phyloP scores from a whole-genome alignment of 2,797 vertebrate species.

The Tolypeutes matacus region DNA sequence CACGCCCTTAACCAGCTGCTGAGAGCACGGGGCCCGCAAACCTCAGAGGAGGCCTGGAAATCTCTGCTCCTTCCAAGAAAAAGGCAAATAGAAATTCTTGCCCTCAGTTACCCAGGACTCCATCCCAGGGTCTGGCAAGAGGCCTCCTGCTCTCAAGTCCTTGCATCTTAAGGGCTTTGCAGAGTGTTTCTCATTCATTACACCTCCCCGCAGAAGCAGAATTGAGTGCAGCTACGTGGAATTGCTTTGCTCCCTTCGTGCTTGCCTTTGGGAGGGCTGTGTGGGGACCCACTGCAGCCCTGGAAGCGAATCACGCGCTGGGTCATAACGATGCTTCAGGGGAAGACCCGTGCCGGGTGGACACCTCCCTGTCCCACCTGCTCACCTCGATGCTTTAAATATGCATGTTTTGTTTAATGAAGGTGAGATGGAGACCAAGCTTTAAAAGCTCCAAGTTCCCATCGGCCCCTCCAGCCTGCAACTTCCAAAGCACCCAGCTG shows the following conservation, averaged over 20 bases:
- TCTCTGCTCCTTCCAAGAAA: neutral
- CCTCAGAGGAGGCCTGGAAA: neutral
- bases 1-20: neutral
- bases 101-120: neutral
- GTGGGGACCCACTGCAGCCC: fast-evolving
- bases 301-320: neutral
- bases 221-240: neutral
- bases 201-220: neutral
- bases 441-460: neutral
- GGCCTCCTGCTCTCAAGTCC: neutral
- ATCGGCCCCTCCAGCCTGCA: neutral
- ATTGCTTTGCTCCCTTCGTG: neutral
- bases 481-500: neutral
- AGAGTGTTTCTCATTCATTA: neutral
- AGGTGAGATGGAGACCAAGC: neutral
- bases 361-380: neutral
- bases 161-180: neutral
- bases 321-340: fast-evolving
- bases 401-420: neutral
- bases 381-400: neutral
- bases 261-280: fast-evolving
- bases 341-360: neutral
- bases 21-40: neutral
- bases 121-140: fast-evolving
- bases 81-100: neutral